These are phyloP conservation scores for Microcebus murinus DNA, from an alignment of 2,113 vertebrate genomes.

Conservation along the genomic window DNA sequence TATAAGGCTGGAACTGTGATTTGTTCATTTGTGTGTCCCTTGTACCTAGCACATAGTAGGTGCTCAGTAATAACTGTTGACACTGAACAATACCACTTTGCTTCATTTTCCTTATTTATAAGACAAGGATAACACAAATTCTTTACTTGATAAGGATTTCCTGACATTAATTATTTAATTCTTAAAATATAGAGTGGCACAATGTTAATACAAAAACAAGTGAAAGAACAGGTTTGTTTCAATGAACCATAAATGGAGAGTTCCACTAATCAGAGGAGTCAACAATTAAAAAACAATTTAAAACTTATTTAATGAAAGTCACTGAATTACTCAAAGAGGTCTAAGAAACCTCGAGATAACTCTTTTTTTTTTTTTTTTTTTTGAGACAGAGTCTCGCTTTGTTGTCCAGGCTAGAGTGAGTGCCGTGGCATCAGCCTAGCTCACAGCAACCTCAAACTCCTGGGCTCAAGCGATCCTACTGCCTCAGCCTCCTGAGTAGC, in stretches of 20 bases:
- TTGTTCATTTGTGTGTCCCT: not conserved
- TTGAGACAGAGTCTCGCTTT: too few species aligned
- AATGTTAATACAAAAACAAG: not conserved
- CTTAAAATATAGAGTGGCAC: not conserved
- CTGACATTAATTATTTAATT: slow-evolving; percentile 4
- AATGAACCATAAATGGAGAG: not conserved
- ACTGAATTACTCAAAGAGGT: not conserved
- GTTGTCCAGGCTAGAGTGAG: too few species aligned
- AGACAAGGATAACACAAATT: not conserved
- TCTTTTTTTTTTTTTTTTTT: too few species aligned
- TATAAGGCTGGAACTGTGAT: not conserved
- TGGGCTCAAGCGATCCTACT: too few species aligned
- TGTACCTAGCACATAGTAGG: not conserved
- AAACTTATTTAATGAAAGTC: slow-evolving; percentile 10
- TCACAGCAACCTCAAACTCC: too few species aligned
- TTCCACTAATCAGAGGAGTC: not conserved
- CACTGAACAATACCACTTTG: not conserved
- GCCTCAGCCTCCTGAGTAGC: too few species aligned
- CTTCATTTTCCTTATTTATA: not conserved
- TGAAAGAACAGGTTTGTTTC: not conserved
- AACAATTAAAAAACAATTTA: not conserved
- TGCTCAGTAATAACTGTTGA: not conserved
- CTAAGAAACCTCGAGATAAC: slow-evolving; percentile 9
- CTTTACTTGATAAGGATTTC: slow-evolving; percentile 17
- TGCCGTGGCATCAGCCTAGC: too few species aligned